Conservation (phyloP, 2,113 vertebrate genomes). For the Daubentonia madagascariensis region DNA sequence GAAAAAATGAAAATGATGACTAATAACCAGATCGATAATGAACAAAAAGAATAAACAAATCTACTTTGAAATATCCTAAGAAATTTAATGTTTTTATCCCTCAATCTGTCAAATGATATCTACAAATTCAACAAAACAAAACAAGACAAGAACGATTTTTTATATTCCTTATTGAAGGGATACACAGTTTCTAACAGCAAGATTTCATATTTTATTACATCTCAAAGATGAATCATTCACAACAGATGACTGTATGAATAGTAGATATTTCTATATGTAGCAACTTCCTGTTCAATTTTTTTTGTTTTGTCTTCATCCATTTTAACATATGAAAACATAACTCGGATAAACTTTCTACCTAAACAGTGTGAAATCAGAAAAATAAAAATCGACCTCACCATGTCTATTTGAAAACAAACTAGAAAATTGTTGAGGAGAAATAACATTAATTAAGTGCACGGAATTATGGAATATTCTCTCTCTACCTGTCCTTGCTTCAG, state of each 20-base stretch:
- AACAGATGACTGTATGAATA: constrained; percentile 77
- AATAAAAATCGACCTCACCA: constrained; percentile 67
- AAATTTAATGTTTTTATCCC: constrained; percentile 70
- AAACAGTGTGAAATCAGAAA: constrained; percentile 49
- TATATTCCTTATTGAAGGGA: constrained; percentile 42
- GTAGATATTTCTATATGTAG: constrained; percentile 77
- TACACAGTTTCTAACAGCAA: constrained; percentile 44
- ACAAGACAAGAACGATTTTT: constrained; percentile 34
- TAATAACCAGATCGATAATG: constrained; percentile 69
- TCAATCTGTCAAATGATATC: constrained; percentile 67
- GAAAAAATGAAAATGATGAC: constrained; percentile 49
- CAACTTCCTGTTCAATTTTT: constrained; percentile 75
- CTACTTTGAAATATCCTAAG: constrained; percentile 62
- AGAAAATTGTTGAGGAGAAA: neutral
- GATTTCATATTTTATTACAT: constrained; percentile 73
- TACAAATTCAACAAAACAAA: constrained; percentile 46
- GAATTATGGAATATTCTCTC: neutral
- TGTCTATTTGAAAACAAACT: constrained; percentile 31
- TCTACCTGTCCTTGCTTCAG: neutral
- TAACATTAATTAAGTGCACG: neutral
- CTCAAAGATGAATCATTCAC: constrained; percentile 72
- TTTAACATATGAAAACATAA: constrained; percentile 74
- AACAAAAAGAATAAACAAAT: constrained; percentile 72
- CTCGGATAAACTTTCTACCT: constrained; percentile 71
- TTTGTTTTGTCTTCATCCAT: constrained; percentile 63